phyloP scores from a whole-genome alignment of 2,888 invertebrate species.

The Coecobrya sp. region DNA sequence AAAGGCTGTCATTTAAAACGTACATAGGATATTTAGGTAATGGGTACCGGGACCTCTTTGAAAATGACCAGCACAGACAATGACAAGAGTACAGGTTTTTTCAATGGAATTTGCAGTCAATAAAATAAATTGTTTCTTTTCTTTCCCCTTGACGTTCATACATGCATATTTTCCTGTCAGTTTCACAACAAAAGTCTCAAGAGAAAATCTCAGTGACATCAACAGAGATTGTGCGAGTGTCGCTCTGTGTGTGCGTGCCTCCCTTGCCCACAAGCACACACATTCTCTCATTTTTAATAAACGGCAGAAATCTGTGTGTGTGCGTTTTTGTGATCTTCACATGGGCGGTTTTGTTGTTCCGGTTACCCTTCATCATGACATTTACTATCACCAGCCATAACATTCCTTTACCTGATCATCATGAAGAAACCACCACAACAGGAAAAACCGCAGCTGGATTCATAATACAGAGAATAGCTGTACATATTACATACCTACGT shows the following conservation, averaged over 20 bases:
- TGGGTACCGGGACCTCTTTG: slow-evolving; percentile 72
- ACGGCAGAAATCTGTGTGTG: slow-evolving; percentile 54
- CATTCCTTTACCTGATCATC: slow-evolving; percentile 45
- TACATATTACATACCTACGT: no score
- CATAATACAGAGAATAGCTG: not conserved
- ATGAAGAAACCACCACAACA: slow-evolving; percentile 9
- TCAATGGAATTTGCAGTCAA: slow-evolving; percentile 82
- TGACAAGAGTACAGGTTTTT: slow-evolving; percentile 80
- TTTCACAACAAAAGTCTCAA: slow-evolving; percentile 56
- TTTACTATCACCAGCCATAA: slow-evolving; percentile 55
- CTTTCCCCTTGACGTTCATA: slow-evolving; percentile 46
- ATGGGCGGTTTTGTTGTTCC: slow-evolving; percentile 70
- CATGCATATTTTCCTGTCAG: slow-evolving; percentile 74
- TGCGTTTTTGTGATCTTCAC: slow-evolving; percentile 44
- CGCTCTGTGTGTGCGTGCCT: slow-evolving; percentile 72
- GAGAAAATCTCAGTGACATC: slow-evolving; percentile 70
- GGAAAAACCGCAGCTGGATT: slow-evolving; percentile 40
- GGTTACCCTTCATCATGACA: slow-evolving; percentile 68
- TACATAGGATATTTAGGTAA: slow-evolving; percentile 57
- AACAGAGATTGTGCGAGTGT: slow-evolving; percentile 60
- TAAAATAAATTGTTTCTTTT: slow-evolving; percentile 82
- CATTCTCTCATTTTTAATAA: slow-evolving; percentile 30
- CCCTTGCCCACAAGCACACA: not conserved
- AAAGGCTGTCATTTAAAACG: slow-evolving; percentile 63
- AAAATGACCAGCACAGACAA: slow-evolving; percentile 52